Evolutionary conservation across 1,140 invertebrate genomes (phyloP).

Genomic region (roundworm (Caenorhabditis elegans)): WBcel235 BX284606.5:11580001-11580500

Average conservation of each 20-base stretch:
- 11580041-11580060: not conserved
- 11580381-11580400: constrained; percentile 34
- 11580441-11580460: constrained; percentile 31
- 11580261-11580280: constrained; percentile 66
- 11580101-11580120: constrained; percentile 11
- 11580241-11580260: constrained; percentile 62
- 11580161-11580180: constrained; percentile 67
- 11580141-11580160: constrained; percentile 61
- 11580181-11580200: constrained; percentile 68
- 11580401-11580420: constrained; percentile 30
- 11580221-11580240: constrained; percentile 65
- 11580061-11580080: not conserved
- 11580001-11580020: constrained; percentile 69
- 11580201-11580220: constrained; percentile 69
- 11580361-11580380: constrained; percentile 42
- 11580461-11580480: constrained; percentile 46
- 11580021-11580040: constrained; percentile 58
- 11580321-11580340: constrained; percentile 46
- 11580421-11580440: constrained; percentile 35
- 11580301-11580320: constrained; percentile 33
- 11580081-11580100: constrained; percentile 15
- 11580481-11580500: constrained; percentile 16
- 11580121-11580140: constrained; percentile 30
- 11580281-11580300: constrained; percentile 55
- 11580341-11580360: constrained; percentile 50